These are phyloP conservation scores for Lasiurus borealis DNA, from an alignment of 2,113 vertebrate species.

Conservation along the genomic window DNA sequence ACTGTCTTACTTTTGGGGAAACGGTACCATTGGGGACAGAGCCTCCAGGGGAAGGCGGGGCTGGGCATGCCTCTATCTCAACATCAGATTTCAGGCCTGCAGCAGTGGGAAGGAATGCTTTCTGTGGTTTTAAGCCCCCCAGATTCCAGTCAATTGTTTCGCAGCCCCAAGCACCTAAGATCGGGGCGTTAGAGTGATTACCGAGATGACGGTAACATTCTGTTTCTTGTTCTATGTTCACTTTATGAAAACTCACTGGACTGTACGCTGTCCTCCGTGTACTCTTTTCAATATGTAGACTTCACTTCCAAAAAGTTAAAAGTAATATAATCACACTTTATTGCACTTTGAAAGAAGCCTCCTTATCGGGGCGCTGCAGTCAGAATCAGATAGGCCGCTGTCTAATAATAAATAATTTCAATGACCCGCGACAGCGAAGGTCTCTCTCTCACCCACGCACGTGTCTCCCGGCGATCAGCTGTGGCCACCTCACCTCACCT, in stretches of 20 bases:
- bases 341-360: neutral
- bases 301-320: neutral
- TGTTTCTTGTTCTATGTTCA: neutral
- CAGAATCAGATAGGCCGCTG: neutral
- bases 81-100: neutral
- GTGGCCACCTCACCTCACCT: neutral
- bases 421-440: neutral
- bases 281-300: neutral
- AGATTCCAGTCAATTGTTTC: neutral
- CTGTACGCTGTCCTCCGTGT: neutral
- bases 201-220: neutral
- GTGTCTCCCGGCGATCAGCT: neutral
- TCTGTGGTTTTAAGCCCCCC: neutral
- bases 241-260: neutral
- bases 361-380: neutral
- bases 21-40: no score
- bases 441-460: rapidly evolving
- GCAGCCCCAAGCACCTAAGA: neutral
- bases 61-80: rapidly evolving
- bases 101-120: neutral
- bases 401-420: neutral
- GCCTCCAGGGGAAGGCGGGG: neutral
- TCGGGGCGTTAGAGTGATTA: neutral
- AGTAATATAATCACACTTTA: neutral
- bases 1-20: no score